Percentiles rank a stretch among this genome's conserved stretches.
These are phyloP conservation scores for Drosophila borborema DNA, from an alignment of 2,888 invertebrate species.

Conservation along the genomic window DNA sequence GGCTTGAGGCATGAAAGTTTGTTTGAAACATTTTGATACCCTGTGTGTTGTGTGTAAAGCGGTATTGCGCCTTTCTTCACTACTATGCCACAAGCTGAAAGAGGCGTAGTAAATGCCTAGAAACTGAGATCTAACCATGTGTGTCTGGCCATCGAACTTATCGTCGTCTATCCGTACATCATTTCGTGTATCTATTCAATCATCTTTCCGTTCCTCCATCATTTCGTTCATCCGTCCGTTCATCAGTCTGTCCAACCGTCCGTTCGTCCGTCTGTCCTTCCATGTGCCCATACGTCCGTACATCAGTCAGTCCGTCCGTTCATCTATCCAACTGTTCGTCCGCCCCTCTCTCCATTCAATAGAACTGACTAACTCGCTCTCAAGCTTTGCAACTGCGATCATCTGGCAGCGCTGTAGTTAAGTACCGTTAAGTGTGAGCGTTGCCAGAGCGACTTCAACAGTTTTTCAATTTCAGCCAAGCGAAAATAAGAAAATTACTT, in stretches of 20 bases:
- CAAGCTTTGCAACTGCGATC: slow-evolving; percentile 10
- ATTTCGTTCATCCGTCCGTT: background rate
- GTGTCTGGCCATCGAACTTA: too few species aligned
- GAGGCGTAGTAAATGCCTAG: background rate
- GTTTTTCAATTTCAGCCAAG: slow-evolving; percentile 79
- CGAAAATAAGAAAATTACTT: slow-evolving; percentile 81
- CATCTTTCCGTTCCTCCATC: background rate
- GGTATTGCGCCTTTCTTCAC: too few species aligned
- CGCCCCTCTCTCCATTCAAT: too few species aligned
- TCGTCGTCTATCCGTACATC: background rate
- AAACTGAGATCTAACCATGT: background rate
- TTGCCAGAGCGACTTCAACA: slow-evolving; percentile 41
- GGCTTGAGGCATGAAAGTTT: background rate
- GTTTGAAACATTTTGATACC: background rate
- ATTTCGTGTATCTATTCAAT: background rate
- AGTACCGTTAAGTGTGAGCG: background rate
- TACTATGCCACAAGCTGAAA: background rate
- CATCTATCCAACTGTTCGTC: background rate
- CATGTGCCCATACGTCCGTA: too few species aligned
- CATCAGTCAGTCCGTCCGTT: background rate
- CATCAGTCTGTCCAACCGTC: background rate
- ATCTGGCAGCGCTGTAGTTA: slow-evolving; percentile 10
- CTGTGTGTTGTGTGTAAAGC: background rate
- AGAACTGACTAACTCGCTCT: background rate
- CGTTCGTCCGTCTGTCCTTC: background rate